Conservation (phyloP, 2,113 vertebrate species). For the Centrocercus urophasianus region DNA sequence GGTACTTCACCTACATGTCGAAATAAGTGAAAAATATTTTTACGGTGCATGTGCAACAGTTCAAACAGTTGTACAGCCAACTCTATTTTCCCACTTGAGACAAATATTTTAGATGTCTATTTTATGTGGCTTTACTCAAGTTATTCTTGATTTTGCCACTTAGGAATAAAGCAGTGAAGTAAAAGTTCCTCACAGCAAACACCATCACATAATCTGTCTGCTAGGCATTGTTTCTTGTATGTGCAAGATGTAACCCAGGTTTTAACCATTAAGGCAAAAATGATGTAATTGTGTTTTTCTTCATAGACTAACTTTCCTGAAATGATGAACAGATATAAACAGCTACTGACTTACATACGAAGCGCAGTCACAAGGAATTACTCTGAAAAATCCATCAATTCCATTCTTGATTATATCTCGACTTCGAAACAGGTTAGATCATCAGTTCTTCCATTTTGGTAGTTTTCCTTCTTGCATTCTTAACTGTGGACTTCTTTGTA, state of each 20-base stretch:
- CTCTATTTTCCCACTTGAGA: background rate
- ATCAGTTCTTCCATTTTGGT: background rate
- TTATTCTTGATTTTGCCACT: background rate
- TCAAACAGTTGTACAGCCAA: background rate
- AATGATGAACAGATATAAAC: constrained; percentile 99
- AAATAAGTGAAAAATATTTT: background rate
- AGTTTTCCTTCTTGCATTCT: background rate
- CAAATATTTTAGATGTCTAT: background rate
- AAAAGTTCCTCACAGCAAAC: background rate
- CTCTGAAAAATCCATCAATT: constrained; percentile 99
- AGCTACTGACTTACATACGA: constrained; percentile 96
- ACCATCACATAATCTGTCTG: background rate
- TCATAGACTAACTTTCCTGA: constrained; percentile 96
- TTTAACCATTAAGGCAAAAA: constrained; percentile 10
- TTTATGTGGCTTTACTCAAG: background rate
- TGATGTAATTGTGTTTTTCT: background rate
- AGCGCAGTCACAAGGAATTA: constrained; percentile 98
- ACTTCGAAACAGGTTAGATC: constrained; percentile 97
- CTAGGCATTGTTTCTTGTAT: background rate
- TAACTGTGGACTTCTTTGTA: background rate
- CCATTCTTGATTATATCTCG: constrained; percentile 99
- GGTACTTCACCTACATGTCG: background rate
- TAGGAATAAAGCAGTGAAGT: background rate
- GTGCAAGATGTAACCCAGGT: background rate
- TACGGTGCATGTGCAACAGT: background rate